Evolutionary conservation across 1,140 invertebrate species (phyloP).

Genomic region (Steinernema khuongi): DNA sequence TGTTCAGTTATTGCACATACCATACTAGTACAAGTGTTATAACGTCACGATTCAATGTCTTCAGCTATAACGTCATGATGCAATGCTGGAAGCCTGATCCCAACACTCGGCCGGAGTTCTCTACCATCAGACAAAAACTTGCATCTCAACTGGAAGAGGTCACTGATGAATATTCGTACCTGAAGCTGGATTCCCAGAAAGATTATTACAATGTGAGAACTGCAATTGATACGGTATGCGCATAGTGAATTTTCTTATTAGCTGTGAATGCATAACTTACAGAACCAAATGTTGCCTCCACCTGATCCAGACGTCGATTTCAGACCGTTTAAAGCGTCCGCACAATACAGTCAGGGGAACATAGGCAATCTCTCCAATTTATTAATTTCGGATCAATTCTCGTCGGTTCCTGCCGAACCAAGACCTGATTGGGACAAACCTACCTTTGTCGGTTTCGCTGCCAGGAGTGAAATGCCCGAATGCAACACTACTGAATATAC

Average conservation of each 20-base stretch:
- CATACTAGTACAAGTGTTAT: constrained; percentile 13
- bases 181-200: constrained; percentile 52
- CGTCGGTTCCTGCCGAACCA: background rate
- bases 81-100: constrained; percentile 51
- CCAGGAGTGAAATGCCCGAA: background rate
- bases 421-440: background rate
- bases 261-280: too few species aligned
- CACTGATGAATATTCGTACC: constrained; percentile 56
- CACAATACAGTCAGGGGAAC: background rate
- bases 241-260: too few species aligned
- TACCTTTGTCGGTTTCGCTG: background rate
- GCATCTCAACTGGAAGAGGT: constrained; percentile 54
- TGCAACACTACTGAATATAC: background rate
- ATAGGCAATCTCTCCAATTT: background rate
- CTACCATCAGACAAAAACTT: constrained; percentile 47
- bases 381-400: background rate
- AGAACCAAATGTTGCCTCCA: background rate
- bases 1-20: background rate
- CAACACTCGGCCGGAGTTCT: constrained; percentile 42
- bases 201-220: constrained; percentile 54
- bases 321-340: background rate
- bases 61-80: constrained; percentile 52
- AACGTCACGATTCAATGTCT: constrained; percentile 26
- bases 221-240: background rate
- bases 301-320: background rate